A percentile compares a stretch with the other conserved stretches of the same genome.
Evolutionary conservation across 1,140 invertebrate species (phyloP).

Genomic region (Eulimnadia texana): DNA sequence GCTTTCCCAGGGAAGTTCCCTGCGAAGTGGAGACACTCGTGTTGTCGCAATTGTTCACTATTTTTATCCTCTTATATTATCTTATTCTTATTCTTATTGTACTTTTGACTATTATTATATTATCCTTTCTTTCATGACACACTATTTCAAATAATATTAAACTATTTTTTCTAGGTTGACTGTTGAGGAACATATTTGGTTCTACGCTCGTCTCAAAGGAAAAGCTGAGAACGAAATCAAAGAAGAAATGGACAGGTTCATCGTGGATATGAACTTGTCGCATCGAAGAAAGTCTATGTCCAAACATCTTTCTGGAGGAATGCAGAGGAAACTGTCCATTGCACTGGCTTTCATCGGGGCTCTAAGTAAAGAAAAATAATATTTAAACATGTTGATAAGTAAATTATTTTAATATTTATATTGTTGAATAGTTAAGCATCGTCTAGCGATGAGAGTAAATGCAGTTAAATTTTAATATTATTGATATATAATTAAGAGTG

Average conservation of each 20-base stretch:
- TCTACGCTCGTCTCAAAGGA: slow-evolving; percentile 38
- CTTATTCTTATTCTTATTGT: too few relatives aligned
- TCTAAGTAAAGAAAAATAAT: slow-evolving; percentile 30
- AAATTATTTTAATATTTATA: too few relatives aligned
- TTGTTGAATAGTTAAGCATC: too few relatives aligned
- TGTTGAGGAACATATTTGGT: slow-evolving; percentile 38
- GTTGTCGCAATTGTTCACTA: too few relatives aligned
- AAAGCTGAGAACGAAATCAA: slow-evolving; percentile 23
- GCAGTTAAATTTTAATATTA: slow-evolving; percentile 18
- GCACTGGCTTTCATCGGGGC: slow-evolving; percentile 43
- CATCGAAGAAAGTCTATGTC: slow-evolving; percentile 37
- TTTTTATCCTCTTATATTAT: too few relatives aligned
- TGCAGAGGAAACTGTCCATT: slow-evolving; percentile 44
- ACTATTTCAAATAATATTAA: too few relatives aligned
- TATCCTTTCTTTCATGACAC: too few relatives aligned
- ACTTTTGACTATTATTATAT: too few relatives aligned
- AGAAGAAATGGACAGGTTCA: slow-evolving; percentile 31
- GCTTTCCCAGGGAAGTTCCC: too few relatives aligned
- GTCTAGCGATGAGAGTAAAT: too few relatives aligned
- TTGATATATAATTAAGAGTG: neutral
- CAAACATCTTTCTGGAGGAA: slow-evolving; percentile 40
- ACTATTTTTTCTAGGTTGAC: slow-evolving; percentile 29
- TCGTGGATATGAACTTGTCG: slow-evolving; percentile 36
- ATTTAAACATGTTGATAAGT: too few relatives aligned
- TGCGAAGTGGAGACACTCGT: too few relatives aligned